Base-by-base conservation (phyloP, 2,113 vertebrate species). In the Gnathonemus longibarbis region DNA sequence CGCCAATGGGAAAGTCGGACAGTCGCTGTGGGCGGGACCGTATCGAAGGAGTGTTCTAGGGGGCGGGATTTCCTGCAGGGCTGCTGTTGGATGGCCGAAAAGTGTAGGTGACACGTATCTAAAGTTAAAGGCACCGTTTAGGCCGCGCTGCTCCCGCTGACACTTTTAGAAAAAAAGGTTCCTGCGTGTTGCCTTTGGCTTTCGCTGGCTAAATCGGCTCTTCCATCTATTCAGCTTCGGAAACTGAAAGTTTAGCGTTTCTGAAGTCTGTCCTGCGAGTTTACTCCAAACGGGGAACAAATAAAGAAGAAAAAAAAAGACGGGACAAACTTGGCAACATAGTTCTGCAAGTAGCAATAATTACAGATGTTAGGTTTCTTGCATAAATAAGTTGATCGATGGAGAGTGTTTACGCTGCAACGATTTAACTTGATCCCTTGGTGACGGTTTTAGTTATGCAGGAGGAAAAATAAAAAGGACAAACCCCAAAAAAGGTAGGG, bases 81-180 rank as follows among this genome's bases (percentile, higher is more conserved):
- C 88, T 84, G 84, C 91, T 88, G 93, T 94, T 88, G 92, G 93
- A 94, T 92, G 92, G 92, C 92, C 93, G 91, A 13, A 85, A 88
- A 88, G 88, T 89, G 92, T 91, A 90, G 89, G 90, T 96, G 96
- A 96, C 96, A 96, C 96, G 95, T 96, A 96, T 94, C 95, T 95
- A 58, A 92, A 94, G 92, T 94, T 93, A 93, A 94, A 96, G 92
- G 94, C 94, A 93, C 88, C 53, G 27, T 46, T 88, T 89, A 94
- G 95, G 94, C 94, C 94, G 93, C 42, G 89, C 45, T 83, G 77
- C 15, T 83, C 35, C 5, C 8, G 77, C 42, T 83, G 77, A 8
- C 77, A 83, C 77, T 17, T 17, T 21, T 42, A 7, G 13, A 21
- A 24, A 45, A 42, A 19, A 10, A 39, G 19, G 4, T 3, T 17